These are phyloP conservation scores for Bolinopsis microptera DNA, from an alignment of 37 sponge, comb jelly and placozoan species.

Conservation along the genomic window DNA sequence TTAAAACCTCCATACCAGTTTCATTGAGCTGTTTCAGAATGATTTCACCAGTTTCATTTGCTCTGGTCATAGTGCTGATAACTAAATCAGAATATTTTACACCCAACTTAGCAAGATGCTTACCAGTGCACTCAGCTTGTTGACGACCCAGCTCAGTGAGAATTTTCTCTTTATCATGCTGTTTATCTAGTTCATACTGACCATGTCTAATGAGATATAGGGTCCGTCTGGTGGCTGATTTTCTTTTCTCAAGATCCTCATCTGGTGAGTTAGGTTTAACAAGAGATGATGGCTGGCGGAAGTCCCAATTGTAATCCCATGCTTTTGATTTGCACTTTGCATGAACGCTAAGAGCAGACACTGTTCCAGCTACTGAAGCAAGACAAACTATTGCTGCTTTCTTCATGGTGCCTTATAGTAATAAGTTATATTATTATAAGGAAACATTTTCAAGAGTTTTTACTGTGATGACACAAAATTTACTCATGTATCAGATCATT, in stretches of 20 bases:
- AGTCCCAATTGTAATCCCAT: constrained; percentile 50
- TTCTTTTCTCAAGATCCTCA: neutral
- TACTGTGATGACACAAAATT: no score
- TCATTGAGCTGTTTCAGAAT: neutral
- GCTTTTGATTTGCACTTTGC: neutral
- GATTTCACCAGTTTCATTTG: constrained; percentile 30
- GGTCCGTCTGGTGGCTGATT: neutral
- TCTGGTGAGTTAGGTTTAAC: neutral
- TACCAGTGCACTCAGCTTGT: constrained; percentile 32
- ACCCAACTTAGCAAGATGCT: constrained; percentile 18
- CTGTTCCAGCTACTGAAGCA: neutral
- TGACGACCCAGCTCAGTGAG: constrained; percentile 10
- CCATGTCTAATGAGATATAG: constrained; percentile 8
- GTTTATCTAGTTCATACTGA: neutral
- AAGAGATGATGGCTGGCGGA: neutral
- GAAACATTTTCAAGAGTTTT: no score
- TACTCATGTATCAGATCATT: no score
- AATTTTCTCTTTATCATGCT: neutral
- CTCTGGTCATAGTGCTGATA: constrained; percentile 2
- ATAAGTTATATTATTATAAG: no score
- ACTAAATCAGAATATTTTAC: constrained; percentile 3
- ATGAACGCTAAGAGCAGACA: neutral
- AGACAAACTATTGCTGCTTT: neutral
- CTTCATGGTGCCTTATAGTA: no score
- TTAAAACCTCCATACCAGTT: neutral